Conservation (phyloP, 2,113 vertebrate genomes). For the Syrrhaptes paradoxus region DNA sequence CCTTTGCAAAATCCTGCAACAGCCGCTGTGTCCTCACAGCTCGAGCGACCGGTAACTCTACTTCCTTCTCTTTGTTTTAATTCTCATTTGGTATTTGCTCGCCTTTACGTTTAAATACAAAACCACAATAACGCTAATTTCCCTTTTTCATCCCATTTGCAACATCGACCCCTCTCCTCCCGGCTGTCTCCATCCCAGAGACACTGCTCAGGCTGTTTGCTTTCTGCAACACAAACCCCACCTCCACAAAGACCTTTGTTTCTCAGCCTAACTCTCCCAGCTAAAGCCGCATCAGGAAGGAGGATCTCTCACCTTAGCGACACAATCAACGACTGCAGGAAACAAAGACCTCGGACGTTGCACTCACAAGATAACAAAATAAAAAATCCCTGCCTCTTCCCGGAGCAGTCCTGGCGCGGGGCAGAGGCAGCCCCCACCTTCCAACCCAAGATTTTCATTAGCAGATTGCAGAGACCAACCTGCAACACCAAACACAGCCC, state of each 20-base stretch:
- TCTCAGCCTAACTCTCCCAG: neutral
- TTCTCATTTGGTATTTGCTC: neutral
- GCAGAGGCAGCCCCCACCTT: neutral
- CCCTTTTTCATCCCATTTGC: neutral
- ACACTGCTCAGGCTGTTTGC: neutral
- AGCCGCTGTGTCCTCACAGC: neutral
- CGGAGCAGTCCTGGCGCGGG: fast-evolving
- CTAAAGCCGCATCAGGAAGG: neutral
- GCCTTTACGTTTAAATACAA: neutral
- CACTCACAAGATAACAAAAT: neutral
- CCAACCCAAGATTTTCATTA: neutral
- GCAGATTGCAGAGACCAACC: neutral
- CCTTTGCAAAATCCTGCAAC: neutral
- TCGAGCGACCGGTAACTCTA: neutral
- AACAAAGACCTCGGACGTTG: neutral
- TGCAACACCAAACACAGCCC: neutral
- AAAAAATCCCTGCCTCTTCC: neutral
- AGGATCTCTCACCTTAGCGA: neutral
- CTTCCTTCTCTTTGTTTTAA: neutral
- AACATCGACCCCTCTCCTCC: neutral
- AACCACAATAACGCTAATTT: neutral
- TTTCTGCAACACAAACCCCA: neutral
- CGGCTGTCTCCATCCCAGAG: neutral
- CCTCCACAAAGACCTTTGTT: neutral
- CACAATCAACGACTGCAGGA: neutral